These are phyloP conservation scores for Dendrocincla fuliginosa DNA, from an alignment of 2,797 vertebrate species.

Conservation along the genomic window DNA sequence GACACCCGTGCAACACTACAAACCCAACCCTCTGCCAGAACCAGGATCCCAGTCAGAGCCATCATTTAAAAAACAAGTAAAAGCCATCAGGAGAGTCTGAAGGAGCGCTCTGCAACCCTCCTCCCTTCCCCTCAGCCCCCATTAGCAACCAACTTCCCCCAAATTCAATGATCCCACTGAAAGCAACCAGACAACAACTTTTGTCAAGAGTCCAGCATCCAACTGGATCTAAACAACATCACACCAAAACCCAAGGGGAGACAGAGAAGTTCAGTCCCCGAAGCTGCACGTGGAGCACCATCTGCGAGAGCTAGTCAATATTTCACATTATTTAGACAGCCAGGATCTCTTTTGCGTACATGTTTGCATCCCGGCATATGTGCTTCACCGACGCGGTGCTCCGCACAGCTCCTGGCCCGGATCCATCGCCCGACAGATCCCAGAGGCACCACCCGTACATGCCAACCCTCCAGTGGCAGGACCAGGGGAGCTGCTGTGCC, in stretches of 20 bases:
- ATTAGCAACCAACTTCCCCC: neutral
- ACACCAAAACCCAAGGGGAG: neutral
- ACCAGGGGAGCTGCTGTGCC: neutral
- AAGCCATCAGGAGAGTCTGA: neutral
- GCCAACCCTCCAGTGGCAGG: neutral
- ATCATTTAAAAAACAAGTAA: neutral
- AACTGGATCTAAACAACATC: neutral
- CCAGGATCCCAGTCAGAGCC: neutral
- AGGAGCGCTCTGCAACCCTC: neutral
- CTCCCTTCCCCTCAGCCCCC: neutral
- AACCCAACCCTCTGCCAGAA: neutral
- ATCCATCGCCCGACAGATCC: conserved; percentile 16
- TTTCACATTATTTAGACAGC: conserved; percentile 64
- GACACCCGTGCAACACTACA: neutral
- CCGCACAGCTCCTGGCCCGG: conserved; percentile 2
- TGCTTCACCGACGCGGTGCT: conserved; percentile 1
- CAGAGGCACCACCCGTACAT: neutral
- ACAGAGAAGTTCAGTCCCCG: neutral
- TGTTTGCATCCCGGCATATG: conserved; percentile 53
- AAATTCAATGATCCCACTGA: neutral
- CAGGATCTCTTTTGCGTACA: conserved; percentile 28
- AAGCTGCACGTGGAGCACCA: conserved; percentile 52
- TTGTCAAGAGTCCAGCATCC: neutral
- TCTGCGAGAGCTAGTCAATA: conserved; percentile 50
- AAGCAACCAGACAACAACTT: neutral